Percentiles rank a stretch among this genome's conserved stretches.
Evolutionary conservation across 2,113 vertebrate species (phyloP).

Genomic region (Mirounga angustirostris): DNA sequence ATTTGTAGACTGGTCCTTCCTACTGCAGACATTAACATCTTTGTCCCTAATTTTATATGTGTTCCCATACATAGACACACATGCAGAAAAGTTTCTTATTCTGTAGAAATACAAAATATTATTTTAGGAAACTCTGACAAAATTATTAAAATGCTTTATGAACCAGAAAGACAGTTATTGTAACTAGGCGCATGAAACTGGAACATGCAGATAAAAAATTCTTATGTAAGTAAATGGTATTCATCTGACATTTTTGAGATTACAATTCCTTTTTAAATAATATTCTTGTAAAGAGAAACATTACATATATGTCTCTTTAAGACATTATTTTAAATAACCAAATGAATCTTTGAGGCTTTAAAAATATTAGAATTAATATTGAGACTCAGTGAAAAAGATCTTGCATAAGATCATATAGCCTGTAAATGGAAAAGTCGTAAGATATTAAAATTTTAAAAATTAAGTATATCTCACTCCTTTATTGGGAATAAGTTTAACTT

Average conservation of each 20-base stretch:
- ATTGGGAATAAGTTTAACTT: slow-evolving; percentile 24
- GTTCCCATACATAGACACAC: neutral
- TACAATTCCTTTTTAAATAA: neutral
- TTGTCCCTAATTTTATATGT: neutral
- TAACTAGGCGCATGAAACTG: neutral
- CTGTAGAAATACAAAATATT: neutral
- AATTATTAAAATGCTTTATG: slow-evolving; percentile 12
- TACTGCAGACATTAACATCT: neutral
- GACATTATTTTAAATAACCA: slow-evolving; percentile 23
- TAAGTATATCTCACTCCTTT: neutral
- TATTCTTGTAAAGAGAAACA: neutral
- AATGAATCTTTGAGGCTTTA: neutral
- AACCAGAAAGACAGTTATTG: neutral
- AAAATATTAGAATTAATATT: neutral
- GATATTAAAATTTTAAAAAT: slow-evolving; percentile 27
- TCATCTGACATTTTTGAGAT: neutral
- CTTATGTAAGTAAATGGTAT: neutral
- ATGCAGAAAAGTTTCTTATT: neutral
- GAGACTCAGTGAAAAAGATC: neutral
- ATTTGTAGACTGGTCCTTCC: neutral
- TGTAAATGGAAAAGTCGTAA: slow-evolving; percentile 4
- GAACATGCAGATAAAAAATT: neutral
- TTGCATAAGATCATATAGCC: neutral
- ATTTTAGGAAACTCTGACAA: neutral
- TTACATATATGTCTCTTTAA: neutral